A percentile compares a stretch with the other conserved stretches of the same genome.
phyloP scores from a whole-genome alignment of 2,888 invertebrate species.

The Aleiodes leptofemur region DNA sequence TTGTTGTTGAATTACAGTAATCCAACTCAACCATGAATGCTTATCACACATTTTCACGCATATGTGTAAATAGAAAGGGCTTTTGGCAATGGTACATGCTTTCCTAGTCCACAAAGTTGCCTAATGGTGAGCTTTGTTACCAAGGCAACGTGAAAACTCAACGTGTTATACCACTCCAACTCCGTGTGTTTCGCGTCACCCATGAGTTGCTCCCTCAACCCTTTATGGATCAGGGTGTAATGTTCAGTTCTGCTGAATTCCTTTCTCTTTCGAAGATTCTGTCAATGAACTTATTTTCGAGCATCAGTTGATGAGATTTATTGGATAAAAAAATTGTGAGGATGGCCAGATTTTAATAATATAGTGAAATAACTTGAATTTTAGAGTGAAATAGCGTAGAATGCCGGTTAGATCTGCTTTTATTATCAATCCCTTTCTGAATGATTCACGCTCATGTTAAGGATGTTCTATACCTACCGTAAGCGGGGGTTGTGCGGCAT shows the following conservation, averaged over 20 bases:
- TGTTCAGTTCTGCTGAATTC: not conserved
- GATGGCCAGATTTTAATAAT: too few species aligned
- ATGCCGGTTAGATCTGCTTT: too few species aligned
- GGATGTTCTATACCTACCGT: too few species aligned
- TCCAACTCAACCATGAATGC: slow-evolving; percentile 35
- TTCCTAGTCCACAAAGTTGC: slow-evolving; percentile 61
- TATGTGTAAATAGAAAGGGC: slow-evolving; percentile 26
- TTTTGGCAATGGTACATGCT: slow-evolving; percentile 51
- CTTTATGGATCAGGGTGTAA: slow-evolving; percentile 6
- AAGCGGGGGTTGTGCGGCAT: too few species aligned
- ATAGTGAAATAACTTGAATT: too few species aligned
- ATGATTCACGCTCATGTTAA: too few species aligned
- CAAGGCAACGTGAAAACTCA: slow-evolving; percentile 49
- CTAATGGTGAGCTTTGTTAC: slow-evolving; percentile 59
- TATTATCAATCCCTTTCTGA: too few species aligned
- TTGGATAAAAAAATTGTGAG: too few species aligned
- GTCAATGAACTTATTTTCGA: too few species aligned
- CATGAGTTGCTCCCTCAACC: slow-evolving; percentile 12
- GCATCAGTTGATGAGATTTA: too few species aligned
- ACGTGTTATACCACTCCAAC: slow-evolving; percentile 2
- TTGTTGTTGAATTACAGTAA: slow-evolving; percentile 12
- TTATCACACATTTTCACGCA: not conserved
- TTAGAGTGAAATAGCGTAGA: too few species aligned
- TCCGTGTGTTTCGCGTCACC: not conserved
- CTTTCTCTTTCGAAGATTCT: too few species aligned